A percentile compares a stretch with the other conserved stretches of the same genome.
phyloP scores from a whole-genome alignment of 64 coral and sea anemone species.

The Porites australiensis region DNA sequence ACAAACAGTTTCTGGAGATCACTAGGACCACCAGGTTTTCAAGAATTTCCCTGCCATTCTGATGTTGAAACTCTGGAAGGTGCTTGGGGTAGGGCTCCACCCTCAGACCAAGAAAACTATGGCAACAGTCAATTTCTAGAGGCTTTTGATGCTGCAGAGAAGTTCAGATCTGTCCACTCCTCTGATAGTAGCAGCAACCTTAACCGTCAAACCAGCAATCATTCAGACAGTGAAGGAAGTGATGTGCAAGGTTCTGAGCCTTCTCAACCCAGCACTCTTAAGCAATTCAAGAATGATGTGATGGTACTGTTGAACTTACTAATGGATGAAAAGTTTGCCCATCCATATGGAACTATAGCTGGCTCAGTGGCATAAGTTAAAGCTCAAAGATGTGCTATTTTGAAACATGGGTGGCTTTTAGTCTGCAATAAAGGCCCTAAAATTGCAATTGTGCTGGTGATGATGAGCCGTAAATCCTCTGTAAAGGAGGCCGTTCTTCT shows the following conservation, averaged over 20 bases:
- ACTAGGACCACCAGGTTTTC: background rate
- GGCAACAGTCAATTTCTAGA: background rate
- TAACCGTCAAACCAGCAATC: background rate
- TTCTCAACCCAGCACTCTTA: constrained; percentile 10
- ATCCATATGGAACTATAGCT: constrained; percentile 74
- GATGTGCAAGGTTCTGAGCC: constrained; percentile 35
- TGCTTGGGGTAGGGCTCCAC: background rate
- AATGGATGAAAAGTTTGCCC: constrained; percentile 77
- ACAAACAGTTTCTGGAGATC: constrained; percentile 20
- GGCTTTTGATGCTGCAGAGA: background rate
- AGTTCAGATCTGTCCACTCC: background rate
- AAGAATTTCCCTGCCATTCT: background rate
- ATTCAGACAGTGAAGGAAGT: constrained; percentile 34
- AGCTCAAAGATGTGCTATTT: too few relatives aligned
- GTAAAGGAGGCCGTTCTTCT: too few relatives aligned
- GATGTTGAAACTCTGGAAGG: background rate
- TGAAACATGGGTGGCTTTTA: too few relatives aligned
- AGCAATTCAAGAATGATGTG: constrained; percentile 62
- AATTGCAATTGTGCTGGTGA: too few relatives aligned
- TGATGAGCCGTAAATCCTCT: too few relatives aligned
- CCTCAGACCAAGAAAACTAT: background rate
- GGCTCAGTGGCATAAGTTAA: constrained; percentile 62
- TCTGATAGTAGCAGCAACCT: constrained; percentile 17
- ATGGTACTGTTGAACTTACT: constrained; percentile 52
- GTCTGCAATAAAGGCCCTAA: too few relatives aligned